Evolutionary conservation across 2,888 invertebrate species (phyloP), one percentile per base, ranked within the genome.

Genomic region (Mellilla xanthometata): DNA sequence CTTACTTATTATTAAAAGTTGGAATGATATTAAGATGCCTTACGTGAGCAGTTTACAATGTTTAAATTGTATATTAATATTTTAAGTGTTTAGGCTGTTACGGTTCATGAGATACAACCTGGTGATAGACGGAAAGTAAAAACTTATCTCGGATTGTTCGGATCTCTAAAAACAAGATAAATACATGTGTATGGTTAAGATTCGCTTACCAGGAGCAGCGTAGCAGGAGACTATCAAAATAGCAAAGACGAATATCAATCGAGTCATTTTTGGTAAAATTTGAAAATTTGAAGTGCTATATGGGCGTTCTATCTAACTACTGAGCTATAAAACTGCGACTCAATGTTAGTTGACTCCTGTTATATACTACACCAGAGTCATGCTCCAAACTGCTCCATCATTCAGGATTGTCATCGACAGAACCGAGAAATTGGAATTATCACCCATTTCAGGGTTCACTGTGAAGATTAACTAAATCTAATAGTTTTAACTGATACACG

Each of bases 171-270:
- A n/a, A 19, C 3, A 6, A 1, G 2, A 19, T 19, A 19, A 19
- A 5, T 5, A 19, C 3, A 19, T 19, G 3, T 5, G 6, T 5
- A 19, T 5, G 15, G 15, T 19, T 19, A 9, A 13, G 15, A 26
- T 49, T 39, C n/a, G n/a, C n/a, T n/a, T 63, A 75, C 81, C 76
- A 53, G 81, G 78, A n/a, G 73, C 75, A 4, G 76, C 77, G 1
- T 66, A 39, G 38, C 68, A 63, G 44, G 58, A 49, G 23, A 58
- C 62, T 1, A 65, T 33, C 32, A 75, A 34, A 5, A 57, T 50
- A 22, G 58, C 52, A 11, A 75, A 41, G 24, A 69, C 13, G 2
- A 72, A 45, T 0, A 63, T 44, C 27, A 64, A 52, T 46, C 60
- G 65, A 38, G 63, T 53, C 76, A 77, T 78, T 35, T 57, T 68